Conservation (phyloP, 2,888 invertebrate species). For the Epirrhoe tristata region DNA sequence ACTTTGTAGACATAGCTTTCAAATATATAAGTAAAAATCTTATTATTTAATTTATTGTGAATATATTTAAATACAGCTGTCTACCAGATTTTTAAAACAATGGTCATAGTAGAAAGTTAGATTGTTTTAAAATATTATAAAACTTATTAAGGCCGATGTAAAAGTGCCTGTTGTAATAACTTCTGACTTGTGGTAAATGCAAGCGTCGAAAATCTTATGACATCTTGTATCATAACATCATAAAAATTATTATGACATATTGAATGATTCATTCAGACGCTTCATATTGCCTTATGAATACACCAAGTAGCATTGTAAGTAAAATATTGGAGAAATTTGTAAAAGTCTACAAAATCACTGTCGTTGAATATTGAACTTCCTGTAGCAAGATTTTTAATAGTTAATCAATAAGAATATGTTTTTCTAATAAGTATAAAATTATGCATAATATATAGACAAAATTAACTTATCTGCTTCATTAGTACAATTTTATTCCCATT, state of each 20-base stretch:
- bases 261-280: slow-evolving; percentile 22
- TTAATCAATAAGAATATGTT: neutral
- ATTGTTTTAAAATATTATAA: slow-evolving; percentile 12
- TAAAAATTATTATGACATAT: neutral
- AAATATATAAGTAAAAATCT: slow-evolving; percentile 16
- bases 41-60: slow-evolving; percentile 21
- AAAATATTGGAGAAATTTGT: slow-evolving; percentile 24
- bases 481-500: slow-evolving; percentile 55
- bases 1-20: slow-evolving; percentile 27
- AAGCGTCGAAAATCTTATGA: slow-evolving; percentile 12
- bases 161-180: slow-evolving; percentile 31
- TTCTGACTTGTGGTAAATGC: slow-evolving; percentile 17
- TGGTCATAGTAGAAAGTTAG: slow-evolving; percentile 8
- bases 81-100: slow-evolving; percentile 18
- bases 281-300: slow-evolving; percentile 58
- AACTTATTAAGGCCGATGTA: slow-evolving; percentile 1
- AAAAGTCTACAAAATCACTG: slow-evolving; percentile 19
- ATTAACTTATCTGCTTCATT: slow-evolving; percentile 49
- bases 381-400: slow-evolving; percentile 6
- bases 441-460: slow-evolving; percentile 36
- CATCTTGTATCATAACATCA: slow-evolving; percentile 1
- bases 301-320: slow-evolving; percentile 62
- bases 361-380: neutral
- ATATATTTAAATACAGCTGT: slow-evolving; percentile 17
- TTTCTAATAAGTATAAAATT: slow-evolving; percentile 8